Base-by-base conservation (phyloP, 2,797 vertebrate genomes). In the Ispidina picta region DNA sequence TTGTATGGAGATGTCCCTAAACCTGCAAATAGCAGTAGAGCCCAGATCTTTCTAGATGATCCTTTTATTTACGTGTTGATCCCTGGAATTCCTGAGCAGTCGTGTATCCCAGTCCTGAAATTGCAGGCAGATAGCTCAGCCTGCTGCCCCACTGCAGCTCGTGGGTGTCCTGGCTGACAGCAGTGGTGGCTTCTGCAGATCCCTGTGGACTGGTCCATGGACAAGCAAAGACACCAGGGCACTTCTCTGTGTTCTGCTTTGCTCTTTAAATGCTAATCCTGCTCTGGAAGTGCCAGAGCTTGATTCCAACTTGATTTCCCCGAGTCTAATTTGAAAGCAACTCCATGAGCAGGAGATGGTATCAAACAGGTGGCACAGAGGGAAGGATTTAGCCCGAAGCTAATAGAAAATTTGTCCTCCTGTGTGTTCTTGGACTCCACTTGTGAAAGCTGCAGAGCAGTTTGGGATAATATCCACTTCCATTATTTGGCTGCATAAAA, bases 401-500 rank as follows among this genome's bases (percentile, higher is more conserved):
- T 91, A 80, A 65, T 9, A 84, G 83, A 69, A 80, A 89, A 92
- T 84, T 85, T 92, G 78, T 87, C 62, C 68, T 94, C 64, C 41
- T 91, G 48, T 31, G 11, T 84, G 72, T 90, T 92, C 83, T 93
- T 88, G 70, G 86, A 58, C 63, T 86, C 70, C 69, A 48, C 9
- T n/a, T 93, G 81, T 59, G 83, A 93, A 94, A 90, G 59, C 89
- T 86, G 72, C 28, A 18, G 62, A 83, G 72, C 6, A 68, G 65
- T 92, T 88, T 93, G 81, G 93, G 93, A 65, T 95, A 93, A 95
- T 93, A 93, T 56, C 64, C n/a, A 33, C 84, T 95, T 83, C 91
- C 90, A 90, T 93, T 95, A 93, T 95, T 96, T 95, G 92, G 92
- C 91, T 88, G 86, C 88, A 92, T 96, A 95, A 91, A 96, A 93